phyloP scores from a whole-genome alignment of 2,888 invertebrate genomes.

The Sminthurides aquaticus region DNA sequence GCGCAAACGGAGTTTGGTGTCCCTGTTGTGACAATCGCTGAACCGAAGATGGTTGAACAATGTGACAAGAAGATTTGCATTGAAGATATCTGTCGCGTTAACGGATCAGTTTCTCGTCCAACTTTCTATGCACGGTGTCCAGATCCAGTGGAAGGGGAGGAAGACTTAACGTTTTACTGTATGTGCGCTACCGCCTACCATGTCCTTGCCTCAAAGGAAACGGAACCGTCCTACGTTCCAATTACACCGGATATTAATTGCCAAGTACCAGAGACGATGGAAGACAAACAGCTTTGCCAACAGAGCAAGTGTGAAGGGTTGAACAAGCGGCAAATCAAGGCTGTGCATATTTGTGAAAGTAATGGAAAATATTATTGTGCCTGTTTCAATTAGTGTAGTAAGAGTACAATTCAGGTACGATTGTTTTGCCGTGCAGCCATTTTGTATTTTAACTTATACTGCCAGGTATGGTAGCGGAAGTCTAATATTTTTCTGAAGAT shows the following conservation, averaged over 20 bases:
- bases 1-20: background rate
- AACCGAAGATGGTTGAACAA: background rate
- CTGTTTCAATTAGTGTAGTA: slow-evolving; percentile 11
- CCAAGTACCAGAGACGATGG: background rate
- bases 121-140: slow-evolving; percentile 17
- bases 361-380: slow-evolving; percentile 18
- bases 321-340: background rate
- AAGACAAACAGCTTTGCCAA: slow-evolving; percentile 12
- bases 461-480: too few species aligned
- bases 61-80: slow-evolving; percentile 10
- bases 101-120: slow-evolving; percentile 14
- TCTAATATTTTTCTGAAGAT: too few species aligned
- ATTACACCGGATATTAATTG: slow-evolving; percentile 8
- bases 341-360: slow-evolving; percentile 10
- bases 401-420: too few species aligned
- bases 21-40: background rate
- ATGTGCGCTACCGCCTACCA: slow-evolving; percentile 16
- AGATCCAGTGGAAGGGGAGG: background rate
- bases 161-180: slow-evolving; percentile 6
- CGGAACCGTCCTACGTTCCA: slow-evolving; percentile 1
- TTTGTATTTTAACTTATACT: background rate
- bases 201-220: background rate
- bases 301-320: slow-evolving; percentile 7
- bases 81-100: slow-evolving; percentile 11
- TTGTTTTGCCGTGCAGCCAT: too few species aligned